Evolutionary conservation across 2,113 vertebrate genomes (phyloP).

Genomic region (Mirza zaza): DNA sequence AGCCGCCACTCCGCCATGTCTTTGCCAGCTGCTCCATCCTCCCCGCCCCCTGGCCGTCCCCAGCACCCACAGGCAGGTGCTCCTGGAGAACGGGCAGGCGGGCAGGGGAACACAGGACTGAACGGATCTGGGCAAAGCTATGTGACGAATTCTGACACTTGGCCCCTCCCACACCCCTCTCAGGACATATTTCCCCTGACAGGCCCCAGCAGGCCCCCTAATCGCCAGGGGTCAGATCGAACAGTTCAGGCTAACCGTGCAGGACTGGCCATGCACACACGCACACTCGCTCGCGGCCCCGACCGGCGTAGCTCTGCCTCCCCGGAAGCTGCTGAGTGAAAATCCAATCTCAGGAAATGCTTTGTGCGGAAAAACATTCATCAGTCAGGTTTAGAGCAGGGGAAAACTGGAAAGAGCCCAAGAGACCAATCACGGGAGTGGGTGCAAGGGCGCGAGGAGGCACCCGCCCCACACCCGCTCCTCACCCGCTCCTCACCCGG

Average conservation of each 20-base stretch:
- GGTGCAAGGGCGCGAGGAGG: not conserved
- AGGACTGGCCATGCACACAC: no score
- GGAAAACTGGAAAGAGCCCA: not conserved
- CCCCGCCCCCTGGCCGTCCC: not conserved
- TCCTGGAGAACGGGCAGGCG: not conserved
- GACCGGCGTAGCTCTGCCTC: not conserved
- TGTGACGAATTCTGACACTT: accelerated
- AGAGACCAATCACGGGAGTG: accelerated
- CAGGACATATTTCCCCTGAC: not conserved
- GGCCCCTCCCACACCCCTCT: no score
- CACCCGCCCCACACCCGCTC: no score
- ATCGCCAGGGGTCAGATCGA: not conserved
- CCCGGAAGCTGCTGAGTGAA: not conserved
- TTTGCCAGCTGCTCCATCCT: not conserved
- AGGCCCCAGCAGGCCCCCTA: accelerated
- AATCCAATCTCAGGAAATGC: not conserved
- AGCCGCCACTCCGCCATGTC: not conserved
- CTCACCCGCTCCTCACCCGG: no score
- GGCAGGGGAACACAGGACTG: not conserved
- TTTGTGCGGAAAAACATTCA: not conserved
- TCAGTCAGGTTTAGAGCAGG: not conserved
- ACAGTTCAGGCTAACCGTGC: not conserved
- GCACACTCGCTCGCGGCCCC: not conserved
- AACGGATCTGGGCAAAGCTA: not conserved
- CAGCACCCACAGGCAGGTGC: not conserved